Base-by-base conservation (phyloP, 2,797 vertebrate species). In the Cryptoprocta ferox region DNA sequence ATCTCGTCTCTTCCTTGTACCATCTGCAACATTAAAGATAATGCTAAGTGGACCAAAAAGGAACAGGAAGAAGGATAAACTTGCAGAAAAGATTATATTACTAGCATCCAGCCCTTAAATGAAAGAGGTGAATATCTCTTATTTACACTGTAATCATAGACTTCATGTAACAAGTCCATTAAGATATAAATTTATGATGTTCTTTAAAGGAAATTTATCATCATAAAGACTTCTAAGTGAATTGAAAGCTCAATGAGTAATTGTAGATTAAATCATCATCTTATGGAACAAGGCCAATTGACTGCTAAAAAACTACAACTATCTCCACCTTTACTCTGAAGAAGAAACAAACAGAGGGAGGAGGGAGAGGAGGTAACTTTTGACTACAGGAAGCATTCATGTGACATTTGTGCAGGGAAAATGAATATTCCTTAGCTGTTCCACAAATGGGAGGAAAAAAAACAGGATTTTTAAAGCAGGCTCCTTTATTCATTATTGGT, bases 221-320 rank as follows among this genome's bases (percentile, higher is more conserved):
- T 75, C 89, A 45, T 32, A 48, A 85, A 87, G 94, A 89, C 18
- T 48, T 97, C 45, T 78, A 88, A 95, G 75, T 89, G 85, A 97
- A 91, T 26, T 50, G 82, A 94, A 80, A 89, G 37, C 92, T 86
- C 71, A 59, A 2, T 66, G 96, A 94, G 19, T 65, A 95, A 91
- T 24, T 56, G 50, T 59, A 91, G 76, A 95, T 91, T 83, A 95
- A 97, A 89, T 89, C 65, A 84, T 92, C 93, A 89, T 87, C 70
- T 91, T 45, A 65, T 82, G 89, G 85, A 94, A 80, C 45, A 39
- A 91, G 42, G 39, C 75, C 78, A 95, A 63, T 32, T 90, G 89
- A n/a, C 83, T 79, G 21, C 94, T 86, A 66, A 94, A 92, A 94
- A 79, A 15, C 21, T 8, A 39, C 4, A 48, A n/a, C 32, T 8